A percentile compares a stretch with the other conserved stretches of the same genome.
These are phyloP conservation scores for Eulemur albifrons DNA, from an alignment of 2,797 vertebrate genomes.

Conservation along the genomic window DNA sequence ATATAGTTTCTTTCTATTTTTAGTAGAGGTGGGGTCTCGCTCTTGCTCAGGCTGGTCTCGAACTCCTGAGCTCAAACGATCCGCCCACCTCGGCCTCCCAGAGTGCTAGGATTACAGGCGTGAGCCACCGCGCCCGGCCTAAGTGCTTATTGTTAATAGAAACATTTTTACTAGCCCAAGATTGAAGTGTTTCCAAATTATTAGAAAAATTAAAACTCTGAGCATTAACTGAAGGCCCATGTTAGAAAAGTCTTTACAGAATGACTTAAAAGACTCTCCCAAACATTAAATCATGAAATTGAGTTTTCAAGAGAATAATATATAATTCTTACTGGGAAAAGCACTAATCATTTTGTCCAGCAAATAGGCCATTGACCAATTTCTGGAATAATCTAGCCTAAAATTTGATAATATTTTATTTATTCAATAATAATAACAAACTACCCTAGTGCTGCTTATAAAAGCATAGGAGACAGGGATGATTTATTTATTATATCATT, in stretches of 20 bases:
- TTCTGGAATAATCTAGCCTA: conserved; percentile 2
- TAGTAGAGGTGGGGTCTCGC: no score
- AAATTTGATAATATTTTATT: neutral
- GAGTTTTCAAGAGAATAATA: conserved; percentile 11
- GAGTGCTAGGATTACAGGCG: no score
- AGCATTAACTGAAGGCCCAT: neutral
- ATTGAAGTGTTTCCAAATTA: neutral
- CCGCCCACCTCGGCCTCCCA: no score
- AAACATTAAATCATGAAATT: neutral
- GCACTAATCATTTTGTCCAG: neutral
- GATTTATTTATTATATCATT: conserved; percentile 1
- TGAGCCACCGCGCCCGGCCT: no score
- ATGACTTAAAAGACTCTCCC: neutral
- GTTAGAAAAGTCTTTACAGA: neutral
- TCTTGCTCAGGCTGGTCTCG: no score
- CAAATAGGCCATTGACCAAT: neutral
- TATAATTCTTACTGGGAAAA: neutral
- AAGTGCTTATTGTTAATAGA: neutral
- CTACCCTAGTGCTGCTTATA: neutral
- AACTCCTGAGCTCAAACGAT: no score
- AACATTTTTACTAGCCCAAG: neutral
- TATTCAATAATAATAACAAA: conserved; percentile 38
- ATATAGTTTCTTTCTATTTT: no score
- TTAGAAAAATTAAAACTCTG: conserved; percentile 20
- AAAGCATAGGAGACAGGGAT: neutral